Evolutionary conservation across 2,888 invertebrate genomes (phyloP), one percentile per base, ranked within the genome.

Genomic region (Sphinx pinastri): DNA sequence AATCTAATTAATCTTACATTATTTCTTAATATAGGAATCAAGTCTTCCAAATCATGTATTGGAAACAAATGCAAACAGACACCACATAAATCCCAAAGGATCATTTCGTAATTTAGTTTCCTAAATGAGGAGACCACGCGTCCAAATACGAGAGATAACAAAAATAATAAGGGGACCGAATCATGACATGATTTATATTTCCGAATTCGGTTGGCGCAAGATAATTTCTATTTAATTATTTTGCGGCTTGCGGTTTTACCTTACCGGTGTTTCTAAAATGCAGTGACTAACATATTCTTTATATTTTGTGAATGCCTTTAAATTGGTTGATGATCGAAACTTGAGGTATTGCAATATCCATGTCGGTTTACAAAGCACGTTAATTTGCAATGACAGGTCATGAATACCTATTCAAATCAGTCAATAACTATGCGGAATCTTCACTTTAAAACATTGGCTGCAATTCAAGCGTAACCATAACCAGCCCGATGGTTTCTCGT

Each of bases 71-170:
- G 73, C 67, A 75, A 68, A 72, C 73, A 70, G 75, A 75, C 73
- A 70, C 72, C 72, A 72, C 71, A 63, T 49, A 72, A 79, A 79
- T 80, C 81, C 79, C 76, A 6, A 7, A 72, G 79, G 80, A 79
- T 76, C 71, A 75, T 76, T 75, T 75, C 75, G 72, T 80, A 80
- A 80, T 80, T 80, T 77, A 79, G 79, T 79, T 79, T 76, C 74
- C 71, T 70, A 76, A 73, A 71, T 73, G 75, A 72, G 52, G 54
- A 67, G 54, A 67, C 54, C 51, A 67, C 54, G 54, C 52, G 31
- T 52, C 54, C 52, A n/a, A 54, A 67, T 67, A 54, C 63, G 12
- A 47, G 19, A 63, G 63, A 63, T 63, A 63, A 63, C 63, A 76
- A 73, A 78, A 77, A 77, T 79, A 79, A 68, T 68, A 79, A 73